Base-by-base conservation (phyloP, 1,140 invertebrate genomes). In the Pomacea maculata region DNA sequence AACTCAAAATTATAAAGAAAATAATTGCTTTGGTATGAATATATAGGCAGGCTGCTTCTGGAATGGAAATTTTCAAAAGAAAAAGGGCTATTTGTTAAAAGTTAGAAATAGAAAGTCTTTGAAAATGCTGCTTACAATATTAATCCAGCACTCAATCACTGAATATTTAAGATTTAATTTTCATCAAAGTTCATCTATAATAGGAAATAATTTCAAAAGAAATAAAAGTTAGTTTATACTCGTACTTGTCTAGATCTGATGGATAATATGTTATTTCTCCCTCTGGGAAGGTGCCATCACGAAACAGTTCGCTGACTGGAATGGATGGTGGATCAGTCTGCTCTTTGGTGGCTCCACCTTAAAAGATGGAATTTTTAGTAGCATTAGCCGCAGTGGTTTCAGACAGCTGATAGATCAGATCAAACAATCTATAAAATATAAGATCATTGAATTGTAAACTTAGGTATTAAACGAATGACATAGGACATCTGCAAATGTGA, bases 241-340 rank as follows among this genome's bases (percentile, higher is more conserved):
- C 82, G 79, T 87, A 91, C 90, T 84, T 86, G 84, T 92, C 92
- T 80, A 87, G 80, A 67, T 84, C 80, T 63, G 83, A 84, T 55
- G 90, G 88, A 83, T 93, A 91, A 75, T 92, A 90, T 80, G 89
- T 86, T 70, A 92, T 89, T 87, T 93, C 88, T 68, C 93, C 92
- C 79, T 90, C 87, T 25, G 93, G 93, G 86, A 86, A 93, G 83
- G 94, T 93, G 91, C 95, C 96, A 93, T 97, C 94, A 10, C 96
- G 94, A 88, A 94, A 99, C 9, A 98, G 92, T 79, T 97, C 95
- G 1, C 93, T 92, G 84, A 99, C 95, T 0, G 98, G 95, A 86
- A 98, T 94, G 25, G 95, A 94, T 17, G 97, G 97, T 25, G 97
- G 97, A 91, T 95, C 93, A 17, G 96, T 97, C 91, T 97, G 96